A percentile compares a stretch with the other conserved stretches of the same genome.
Conservation (phyloP, 2,888 invertebrate species). For the Arge pagana region DNA sequence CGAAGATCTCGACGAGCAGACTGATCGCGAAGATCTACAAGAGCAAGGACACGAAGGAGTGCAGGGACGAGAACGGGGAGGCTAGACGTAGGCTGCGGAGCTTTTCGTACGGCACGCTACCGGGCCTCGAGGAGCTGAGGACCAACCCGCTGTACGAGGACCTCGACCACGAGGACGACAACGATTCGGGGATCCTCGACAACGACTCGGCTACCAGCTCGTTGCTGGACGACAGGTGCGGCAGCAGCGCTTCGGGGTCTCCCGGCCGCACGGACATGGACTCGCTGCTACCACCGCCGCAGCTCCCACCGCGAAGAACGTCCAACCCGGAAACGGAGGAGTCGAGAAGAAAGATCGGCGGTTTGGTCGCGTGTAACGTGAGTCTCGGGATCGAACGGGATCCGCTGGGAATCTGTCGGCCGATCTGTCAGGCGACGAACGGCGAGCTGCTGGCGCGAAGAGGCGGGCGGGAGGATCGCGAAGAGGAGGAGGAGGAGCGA, state of each 20-base stretch:
- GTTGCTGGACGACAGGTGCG: constrained; percentile 59
- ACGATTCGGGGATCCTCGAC: constrained; percentile 76
- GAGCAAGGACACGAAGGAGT: constrained; percentile 43
- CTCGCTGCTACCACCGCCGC: constrained; percentile 40
- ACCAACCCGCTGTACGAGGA: constrained; percentile 69
- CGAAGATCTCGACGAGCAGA: constrained; percentile 71
- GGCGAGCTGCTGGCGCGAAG: constrained; percentile 28
- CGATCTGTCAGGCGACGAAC: constrained; percentile 34
- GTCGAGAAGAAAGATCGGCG: constrained; percentile 30
- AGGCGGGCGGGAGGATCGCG: constrained; percentile 57
- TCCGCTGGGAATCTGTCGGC: constrained; percentile 22
- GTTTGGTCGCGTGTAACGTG: constrained; percentile 30
- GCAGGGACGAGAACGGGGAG: constrained; percentile 40
- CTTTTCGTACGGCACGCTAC: constrained; percentile 76
- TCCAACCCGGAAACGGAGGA: constrained; percentile 38
- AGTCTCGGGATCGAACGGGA: constrained; percentile 32
- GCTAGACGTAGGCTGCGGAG: constrained; percentile 62
- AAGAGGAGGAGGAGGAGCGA: constrained; percentile 5
- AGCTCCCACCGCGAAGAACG: constrained; percentile 47
- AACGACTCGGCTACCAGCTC: constrained; percentile 74
- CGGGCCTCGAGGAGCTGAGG: constrained; percentile 73
- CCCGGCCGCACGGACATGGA: constrained; percentile 23
- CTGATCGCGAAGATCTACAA: constrained; percentile 71
- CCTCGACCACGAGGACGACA: constrained; percentile 69
- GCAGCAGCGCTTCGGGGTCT: constrained; percentile 44